phyloP scores from a whole-genome alignment of 2,888 invertebrate species.

The Cataglyphis livida region DNA sequence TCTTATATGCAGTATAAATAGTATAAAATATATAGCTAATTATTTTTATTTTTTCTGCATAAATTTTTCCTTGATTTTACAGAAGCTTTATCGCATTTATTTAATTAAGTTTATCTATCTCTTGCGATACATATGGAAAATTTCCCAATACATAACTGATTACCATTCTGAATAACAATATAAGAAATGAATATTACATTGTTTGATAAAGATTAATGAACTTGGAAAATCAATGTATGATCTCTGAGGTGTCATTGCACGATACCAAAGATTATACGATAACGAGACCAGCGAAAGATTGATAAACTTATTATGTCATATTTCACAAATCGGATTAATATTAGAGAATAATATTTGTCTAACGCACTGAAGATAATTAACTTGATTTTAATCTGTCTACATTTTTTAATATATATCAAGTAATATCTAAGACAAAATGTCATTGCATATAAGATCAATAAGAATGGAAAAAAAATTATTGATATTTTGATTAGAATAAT shows the following conservation, averaged over 20 bases:
- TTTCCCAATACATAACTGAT: background rate
- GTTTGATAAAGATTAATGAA: conserved; percentile 2
- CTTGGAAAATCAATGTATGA: background rate
- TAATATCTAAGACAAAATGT: background rate
- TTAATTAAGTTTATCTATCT: background rate
- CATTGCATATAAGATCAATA: background rate
- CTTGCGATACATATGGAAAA: background rate
- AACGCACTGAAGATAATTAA: background rate
- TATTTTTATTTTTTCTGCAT: background rate
- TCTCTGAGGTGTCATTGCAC: background rate
- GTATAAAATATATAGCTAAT: background rate
- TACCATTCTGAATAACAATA: background rate
- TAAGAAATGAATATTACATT: background rate
- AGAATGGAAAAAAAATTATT: background rate
- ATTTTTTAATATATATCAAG: background rate
- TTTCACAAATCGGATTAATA: conserved; percentile 8
- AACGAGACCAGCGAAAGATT: background rate
- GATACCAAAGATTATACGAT: background rate
- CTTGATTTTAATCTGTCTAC: conserved; percentile 15
- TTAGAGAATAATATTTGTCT: conserved; percentile 22
- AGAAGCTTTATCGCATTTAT: background rate
- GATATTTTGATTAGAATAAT: background rate
- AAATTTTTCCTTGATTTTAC: background rate
- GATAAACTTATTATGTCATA: background rate
- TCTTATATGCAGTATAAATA: background rate